Percentiles rank a stretch among this genome's conserved stretches.
Evolutionary conservation across 2,113 vertebrate genomes (phyloP).

Genomic region (Protobothrops mucrosquamatus): DNA sequence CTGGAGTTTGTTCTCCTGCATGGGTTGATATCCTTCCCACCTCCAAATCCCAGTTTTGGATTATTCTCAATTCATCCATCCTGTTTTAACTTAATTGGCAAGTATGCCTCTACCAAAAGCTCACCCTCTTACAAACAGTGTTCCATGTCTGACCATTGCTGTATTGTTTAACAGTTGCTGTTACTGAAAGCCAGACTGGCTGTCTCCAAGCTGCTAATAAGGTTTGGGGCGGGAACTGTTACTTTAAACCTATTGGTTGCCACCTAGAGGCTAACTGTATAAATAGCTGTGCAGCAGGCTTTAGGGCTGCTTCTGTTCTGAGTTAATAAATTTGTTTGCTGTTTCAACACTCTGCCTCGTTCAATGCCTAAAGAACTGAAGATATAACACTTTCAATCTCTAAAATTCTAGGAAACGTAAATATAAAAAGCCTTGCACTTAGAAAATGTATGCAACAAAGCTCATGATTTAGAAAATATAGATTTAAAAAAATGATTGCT

Average conservation of each 20-base stretch:
- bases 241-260: too few relatives aligned
- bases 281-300: too few relatives aligned
- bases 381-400: background rate
- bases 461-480: background rate
- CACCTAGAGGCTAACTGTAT: too few relatives aligned
- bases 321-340: too few relatives aligned
- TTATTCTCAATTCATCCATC: background rate
- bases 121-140: background rate
- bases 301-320: too few relatives aligned
- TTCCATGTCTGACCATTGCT: background rate
- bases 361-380: too few relatives aligned
- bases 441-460: background rate
- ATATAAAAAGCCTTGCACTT: background rate
- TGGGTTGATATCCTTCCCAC: background rate
- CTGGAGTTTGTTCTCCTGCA: background rate
- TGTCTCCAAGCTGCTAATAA: too few relatives aligned
- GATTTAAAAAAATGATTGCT: background rate
- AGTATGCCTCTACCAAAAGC: background rate
- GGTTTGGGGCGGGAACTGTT: too few relatives aligned
- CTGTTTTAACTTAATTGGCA: background rate
- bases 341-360: too few relatives aligned
- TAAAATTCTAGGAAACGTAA: background rate
- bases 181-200: too few relatives aligned
- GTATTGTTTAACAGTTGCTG: too few relatives aligned
- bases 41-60: background rate